Percentiles rank a stretch among this genome's conserved stretches.
These are phyloP conservation scores for Caenorhabditis sp. DNA, from an alignment of 2,888 invertebrate species.

Conservation along the genomic window DNA sequence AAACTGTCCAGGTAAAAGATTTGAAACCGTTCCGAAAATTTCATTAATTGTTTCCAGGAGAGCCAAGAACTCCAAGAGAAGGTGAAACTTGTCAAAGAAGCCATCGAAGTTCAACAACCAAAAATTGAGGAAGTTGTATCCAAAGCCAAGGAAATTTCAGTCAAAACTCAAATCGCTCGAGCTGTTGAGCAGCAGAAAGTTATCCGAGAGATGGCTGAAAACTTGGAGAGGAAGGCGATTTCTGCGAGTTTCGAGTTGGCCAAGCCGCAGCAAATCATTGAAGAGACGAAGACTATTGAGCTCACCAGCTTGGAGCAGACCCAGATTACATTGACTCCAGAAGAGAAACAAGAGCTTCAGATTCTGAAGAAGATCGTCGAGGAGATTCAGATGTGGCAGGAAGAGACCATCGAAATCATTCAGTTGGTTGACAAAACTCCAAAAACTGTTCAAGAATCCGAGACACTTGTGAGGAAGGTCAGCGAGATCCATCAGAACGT, in stretches of 20 bases:
- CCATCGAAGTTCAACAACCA: constrained; percentile 64
- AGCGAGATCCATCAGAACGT: constrained; percentile 60
- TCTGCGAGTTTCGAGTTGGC: constrained; percentile 60
- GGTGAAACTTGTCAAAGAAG: constrained; percentile 63
- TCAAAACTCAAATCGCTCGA: constrained; percentile 53
- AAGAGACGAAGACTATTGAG: constrained; percentile 65
- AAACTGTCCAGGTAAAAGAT: constrained; percentile 52
- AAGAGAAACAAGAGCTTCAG: constrained; percentile 64
- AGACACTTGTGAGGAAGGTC: constrained; percentile 53
- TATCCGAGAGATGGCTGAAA: constrained; percentile 63
- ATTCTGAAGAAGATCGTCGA: constrained; percentile 67
- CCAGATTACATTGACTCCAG: constrained; percentile 57
- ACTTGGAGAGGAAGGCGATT: constrained; percentile 60
- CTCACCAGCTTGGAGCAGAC: constrained; percentile 53
- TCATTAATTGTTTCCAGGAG: constrained; percentile 23
- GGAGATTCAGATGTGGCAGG: constrained; percentile 71
- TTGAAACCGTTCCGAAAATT: no score
- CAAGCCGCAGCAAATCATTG: constrained; percentile 48
- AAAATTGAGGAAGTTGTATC: constrained; percentile 62
- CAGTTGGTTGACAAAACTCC: constrained; percentile 45
- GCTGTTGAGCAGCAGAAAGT: constrained; percentile 63
- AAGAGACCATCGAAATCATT: constrained; percentile 68
- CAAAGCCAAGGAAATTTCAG: constrained; percentile 52
- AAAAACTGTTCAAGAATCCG: constrained; percentile 56
- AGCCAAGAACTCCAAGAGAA: constrained; percentile 66